Evolutionary conservation across 2,888 invertebrate species (phyloP).

Genomic region (Melanchra persicariae): DNA sequence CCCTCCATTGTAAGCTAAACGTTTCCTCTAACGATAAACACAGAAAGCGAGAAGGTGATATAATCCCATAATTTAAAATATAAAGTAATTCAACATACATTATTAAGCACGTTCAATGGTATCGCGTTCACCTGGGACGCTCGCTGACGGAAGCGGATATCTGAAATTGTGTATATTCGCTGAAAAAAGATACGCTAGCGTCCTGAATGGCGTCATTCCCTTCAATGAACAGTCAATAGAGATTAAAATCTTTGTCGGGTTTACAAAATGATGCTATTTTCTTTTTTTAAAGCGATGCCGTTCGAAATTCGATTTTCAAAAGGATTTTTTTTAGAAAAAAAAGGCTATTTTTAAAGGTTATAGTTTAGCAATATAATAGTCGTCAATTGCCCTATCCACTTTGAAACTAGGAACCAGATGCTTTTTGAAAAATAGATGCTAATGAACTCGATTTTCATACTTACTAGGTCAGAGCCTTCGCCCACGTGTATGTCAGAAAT

Average conservation of each 20-base stretch:
- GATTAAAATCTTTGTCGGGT: conserved; percentile 51
- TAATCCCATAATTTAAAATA: conserved; percentile 16
- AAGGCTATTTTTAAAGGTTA: too few relatives aligned
- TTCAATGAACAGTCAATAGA: conserved; percentile 47
- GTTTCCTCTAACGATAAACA: neutral
- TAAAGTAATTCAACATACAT: conserved; percentile 35
- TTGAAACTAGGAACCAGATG: too few relatives aligned
- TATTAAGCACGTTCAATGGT: conserved; percentile 18
- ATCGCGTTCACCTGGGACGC: conserved; percentile 32
- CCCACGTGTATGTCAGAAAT: too few relatives aligned
- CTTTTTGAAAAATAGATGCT: too few relatives aligned
- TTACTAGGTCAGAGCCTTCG: too few relatives aligned
- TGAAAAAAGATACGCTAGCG: conserved; percentile 35
- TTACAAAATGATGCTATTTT: conserved; percentile 44
- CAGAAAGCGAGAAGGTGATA: neutral
- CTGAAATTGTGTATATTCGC: conserved; percentile 54
- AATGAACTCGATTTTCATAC: too few relatives aligned
- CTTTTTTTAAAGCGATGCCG: conserved; percentile 10
- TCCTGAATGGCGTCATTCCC: conserved; percentile 44
- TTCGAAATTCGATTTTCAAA: conserved; percentile 8
- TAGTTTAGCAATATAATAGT: too few relatives aligned
- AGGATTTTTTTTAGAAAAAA: neutral
- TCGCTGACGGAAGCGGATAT: conserved; percentile 45
- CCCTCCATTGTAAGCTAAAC: neutral
- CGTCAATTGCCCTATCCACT: too few relatives aligned